Conservation (phyloP, 2,113 vertebrate genomes). For the Taxidea taxus region DNA sequence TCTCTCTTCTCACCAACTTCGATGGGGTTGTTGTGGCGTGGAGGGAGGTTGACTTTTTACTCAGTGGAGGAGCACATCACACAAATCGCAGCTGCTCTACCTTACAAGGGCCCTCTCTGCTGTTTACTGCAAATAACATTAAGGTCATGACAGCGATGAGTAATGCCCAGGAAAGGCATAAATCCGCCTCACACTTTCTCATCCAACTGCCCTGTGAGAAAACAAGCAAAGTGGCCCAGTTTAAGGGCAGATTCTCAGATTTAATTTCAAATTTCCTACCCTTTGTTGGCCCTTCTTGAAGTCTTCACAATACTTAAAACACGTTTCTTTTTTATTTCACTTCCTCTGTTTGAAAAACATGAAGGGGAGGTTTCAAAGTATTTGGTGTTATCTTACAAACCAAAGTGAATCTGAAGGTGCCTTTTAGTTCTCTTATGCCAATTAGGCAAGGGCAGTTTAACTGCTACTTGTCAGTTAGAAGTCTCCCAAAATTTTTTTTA, state of each 20-base stretch:
- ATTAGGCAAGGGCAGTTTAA: not conserved
- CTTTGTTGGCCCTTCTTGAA: conserved; percentile 70
- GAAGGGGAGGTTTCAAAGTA: conserved; percentile 12
- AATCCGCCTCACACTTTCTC: not conserved
- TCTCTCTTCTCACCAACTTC: not conserved
- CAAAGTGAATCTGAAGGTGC: not conserved
- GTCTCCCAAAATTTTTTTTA: not conserved
- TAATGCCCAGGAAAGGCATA: conserved; percentile 48
- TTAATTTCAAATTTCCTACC: conserved; percentile 74
- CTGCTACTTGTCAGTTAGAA: not conserved
- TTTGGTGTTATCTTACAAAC: conserved; percentile 49
- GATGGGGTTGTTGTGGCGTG: too few relatives aligned
- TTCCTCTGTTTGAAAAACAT: conserved; percentile 74
- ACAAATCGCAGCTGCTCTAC: not conserved
- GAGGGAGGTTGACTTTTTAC: not conserved
- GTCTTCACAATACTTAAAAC: conserved; percentile 55
- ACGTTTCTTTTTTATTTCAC: conserved; percentile 62
- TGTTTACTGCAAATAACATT: not conserved
- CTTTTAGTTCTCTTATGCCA: not conserved
- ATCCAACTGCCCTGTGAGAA: conserved; percentile 41
- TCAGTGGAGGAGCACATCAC: not conserved
- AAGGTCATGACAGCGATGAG: not conserved
- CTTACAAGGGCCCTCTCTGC: not conserved
- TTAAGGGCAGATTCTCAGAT: conserved; percentile 61
- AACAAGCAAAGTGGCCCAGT: not conserved